Evolutionary conservation across 1,140 invertebrate genomes (phyloP), one percentile per base, ranked within the genome.

Genomic region (Sycobia sp.): DNA sequence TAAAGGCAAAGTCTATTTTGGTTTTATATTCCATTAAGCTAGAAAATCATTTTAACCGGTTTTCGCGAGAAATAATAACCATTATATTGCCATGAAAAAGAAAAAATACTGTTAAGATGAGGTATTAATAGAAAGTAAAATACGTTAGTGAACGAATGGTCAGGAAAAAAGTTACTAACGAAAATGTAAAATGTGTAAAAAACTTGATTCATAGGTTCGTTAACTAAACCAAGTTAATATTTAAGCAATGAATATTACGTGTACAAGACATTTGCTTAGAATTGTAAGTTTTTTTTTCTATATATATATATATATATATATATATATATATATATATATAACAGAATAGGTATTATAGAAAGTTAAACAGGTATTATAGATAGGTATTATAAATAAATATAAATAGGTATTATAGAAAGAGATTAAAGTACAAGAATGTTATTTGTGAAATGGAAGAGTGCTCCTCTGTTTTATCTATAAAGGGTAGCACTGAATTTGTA

Each of bases 201-300:
- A 39, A 55, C 18, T 34, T 29, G 27, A 46, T 36, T 14, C 32
- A 29, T 36, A 25, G 10, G 8, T 32, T 55, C 23, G 20, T 49
- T 62, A 54, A 29, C 22, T 41, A 49, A 29, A 25, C 18, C 18
- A 63, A 50, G 68, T 61, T 74, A 73, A 71, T 73, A 56, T 62
- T 70, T 76, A 76, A 77, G 74, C 69, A 76, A 80, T 78, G 73
- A 71, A 77, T 77, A 73, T 80, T 78, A 73, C 65, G 76, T 74
- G 71, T 79, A 76, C 73, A 74, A 78, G 77, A 53, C 74, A 71
- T 72, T 50, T 66, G 62, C 66, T 65, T 47, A 65, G 72, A 71
- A 32, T 69, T 75, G 72, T 73, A 75, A 71, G 76, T 78, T 78
- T 78, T 80, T 74, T 73, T 63, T 76, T 69, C n/a, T 67, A 64